Conservation (phyloP, 2,113 vertebrate species). For the Tupaia tana region DNA sequence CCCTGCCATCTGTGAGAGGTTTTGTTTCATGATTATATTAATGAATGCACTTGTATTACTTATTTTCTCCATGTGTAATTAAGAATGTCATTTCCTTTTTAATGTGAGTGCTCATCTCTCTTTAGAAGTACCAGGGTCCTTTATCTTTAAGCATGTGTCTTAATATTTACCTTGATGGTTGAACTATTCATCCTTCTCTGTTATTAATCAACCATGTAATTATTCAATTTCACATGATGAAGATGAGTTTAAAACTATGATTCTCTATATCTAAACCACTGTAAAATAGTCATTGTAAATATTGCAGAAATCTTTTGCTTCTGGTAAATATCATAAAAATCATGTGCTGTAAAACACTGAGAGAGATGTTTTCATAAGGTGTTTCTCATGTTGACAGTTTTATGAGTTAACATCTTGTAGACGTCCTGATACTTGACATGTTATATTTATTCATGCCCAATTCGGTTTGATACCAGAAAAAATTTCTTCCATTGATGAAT, state of each 20-base stretch:
- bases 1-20: background rate
- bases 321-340: background rate
- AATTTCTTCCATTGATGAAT: slow-evolving; percentile 25
- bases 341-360: background rate
- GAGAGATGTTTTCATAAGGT: background rate
- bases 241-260: background rate
- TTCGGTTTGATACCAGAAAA: background rate
- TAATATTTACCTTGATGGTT: background rate
- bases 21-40: background rate
- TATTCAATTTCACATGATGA: background rate
- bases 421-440: background rate
- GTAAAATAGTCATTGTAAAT: background rate
- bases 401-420: slow-evolving; percentile 8
- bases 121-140: background rate
- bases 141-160: background rate
- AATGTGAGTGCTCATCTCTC: background rate
- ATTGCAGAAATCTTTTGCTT: background rate
- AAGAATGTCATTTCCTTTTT: background rate
- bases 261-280: background rate
- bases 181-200: background rate
- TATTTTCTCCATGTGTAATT: background rate
- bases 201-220: background rate
- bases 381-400: slow-evolving; percentile 26
- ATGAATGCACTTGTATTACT: background rate
- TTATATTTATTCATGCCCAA: slow-evolving; percentile 36